Evolutionary conservation across 2,888 invertebrate genomes (phyloP).

Genomic region (Noctua fimbriata): DNA sequence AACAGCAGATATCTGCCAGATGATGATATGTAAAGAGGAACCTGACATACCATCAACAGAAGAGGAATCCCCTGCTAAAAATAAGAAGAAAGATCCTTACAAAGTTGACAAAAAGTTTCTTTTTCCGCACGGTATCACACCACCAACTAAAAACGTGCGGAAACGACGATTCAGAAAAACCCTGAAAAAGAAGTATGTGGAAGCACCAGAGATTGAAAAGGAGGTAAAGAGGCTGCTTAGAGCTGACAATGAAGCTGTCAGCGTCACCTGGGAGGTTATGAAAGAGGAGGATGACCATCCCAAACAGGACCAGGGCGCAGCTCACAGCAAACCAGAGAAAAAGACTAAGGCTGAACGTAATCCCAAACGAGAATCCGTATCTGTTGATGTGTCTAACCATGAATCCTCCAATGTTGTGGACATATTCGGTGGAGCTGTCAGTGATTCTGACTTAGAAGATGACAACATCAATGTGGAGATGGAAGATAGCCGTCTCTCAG

Average conservation of each 20-base stretch:
- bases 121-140: constrained; percentile 98
- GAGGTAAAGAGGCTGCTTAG: constrained; percentile 98
- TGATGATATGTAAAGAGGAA: constrained; percentile 97
- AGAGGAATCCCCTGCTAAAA: constrained; percentile 94
- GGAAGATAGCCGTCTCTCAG: constrained; percentile 94
- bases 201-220: constrained; percentile 99
- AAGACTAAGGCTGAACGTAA: constrained; percentile 78
- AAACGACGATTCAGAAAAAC: constrained; percentile 98
- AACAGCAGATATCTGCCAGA: constrained; percentile 98
- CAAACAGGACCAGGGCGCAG: constrained; percentile 78
- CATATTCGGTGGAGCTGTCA: constrained; percentile 97
- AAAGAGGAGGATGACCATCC: constrained; percentile 95
- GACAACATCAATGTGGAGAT: constrained; percentile 94
- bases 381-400: constrained; percentile 68
- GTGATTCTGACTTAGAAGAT: constrained; percentile 96
- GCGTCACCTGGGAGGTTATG: constrained; percentile 96
- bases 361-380: constrained; percentile 68
- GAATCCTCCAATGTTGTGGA: constrained; percentile 90
- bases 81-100: constrained; percentile 95
- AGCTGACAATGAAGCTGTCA: constrained; percentile 97
- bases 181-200: constrained; percentile 98
- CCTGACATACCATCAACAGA: constrained; percentile 94
- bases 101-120: constrained; percentile 97
- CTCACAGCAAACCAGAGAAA: constrained; percentile 78
- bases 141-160: constrained; percentile 98